A percentile compares a stretch with the other conserved stretches of the same genome.
These are phyloP conservation scores for Mactromeris polynyma DNA, from an alignment of 2,888 invertebrate species.

Conservation along the genomic window DNA sequence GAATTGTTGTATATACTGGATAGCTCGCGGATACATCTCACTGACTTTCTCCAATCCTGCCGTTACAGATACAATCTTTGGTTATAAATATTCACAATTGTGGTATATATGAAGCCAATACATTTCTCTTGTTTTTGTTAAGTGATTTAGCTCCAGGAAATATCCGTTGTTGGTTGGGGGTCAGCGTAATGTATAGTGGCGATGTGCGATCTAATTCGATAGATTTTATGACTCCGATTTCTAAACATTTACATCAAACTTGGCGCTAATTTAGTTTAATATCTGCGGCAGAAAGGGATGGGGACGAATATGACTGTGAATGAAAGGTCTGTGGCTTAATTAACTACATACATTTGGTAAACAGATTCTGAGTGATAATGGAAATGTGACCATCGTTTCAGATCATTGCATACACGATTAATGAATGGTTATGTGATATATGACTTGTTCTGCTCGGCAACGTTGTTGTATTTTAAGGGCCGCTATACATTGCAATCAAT, in stretches of 20 bases:
- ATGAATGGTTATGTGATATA: neutral
- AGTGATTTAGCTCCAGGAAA: constrained; percentile 22
- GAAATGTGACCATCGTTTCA: neutral
- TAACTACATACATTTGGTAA: neutral
- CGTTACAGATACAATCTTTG: neutral
- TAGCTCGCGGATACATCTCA: constrained; percentile 5
- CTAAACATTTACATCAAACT: neutral
- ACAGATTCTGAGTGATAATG: neutral
- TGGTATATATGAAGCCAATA: constrained; percentile 6
- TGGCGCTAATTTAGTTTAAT: neutral
- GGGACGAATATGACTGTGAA: neutral
- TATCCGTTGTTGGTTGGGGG: neutral
- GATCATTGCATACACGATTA: neutral
- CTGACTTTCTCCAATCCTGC: constrained; percentile 15
- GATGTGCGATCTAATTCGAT: constrained; percentile 1
- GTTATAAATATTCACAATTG: neutral
- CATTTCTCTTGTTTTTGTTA: constrained; percentile 29
- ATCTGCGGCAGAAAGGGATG: neutral
- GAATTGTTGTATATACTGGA: neutral
- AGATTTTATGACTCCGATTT: neutral
- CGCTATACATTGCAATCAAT: constrained; percentile 6
- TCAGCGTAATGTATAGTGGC: neutral
- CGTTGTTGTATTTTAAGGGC: neutral
- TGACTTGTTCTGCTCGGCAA: neutral
- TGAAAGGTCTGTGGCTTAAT: neutral